phyloP scores from a whole-genome alignment of 1,140 invertebrate species.

The Sarcophaga bullata region DNA sequence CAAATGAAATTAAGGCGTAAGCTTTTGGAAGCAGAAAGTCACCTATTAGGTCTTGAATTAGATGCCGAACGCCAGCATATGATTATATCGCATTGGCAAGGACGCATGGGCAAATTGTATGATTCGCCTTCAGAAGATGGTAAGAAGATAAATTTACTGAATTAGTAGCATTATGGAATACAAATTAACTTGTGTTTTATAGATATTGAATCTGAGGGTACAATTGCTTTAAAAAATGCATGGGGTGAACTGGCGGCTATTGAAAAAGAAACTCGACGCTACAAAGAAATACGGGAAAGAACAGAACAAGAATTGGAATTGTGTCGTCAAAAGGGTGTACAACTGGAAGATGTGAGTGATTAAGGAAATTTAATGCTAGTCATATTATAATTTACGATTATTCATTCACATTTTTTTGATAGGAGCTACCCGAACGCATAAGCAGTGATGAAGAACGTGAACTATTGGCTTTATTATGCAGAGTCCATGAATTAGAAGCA shows the following conservation, averaged over 20 bases:
- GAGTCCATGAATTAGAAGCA: conserved; percentile 91
- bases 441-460: conserved; percentile 89
- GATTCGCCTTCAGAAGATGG: conserved; percentile 59
- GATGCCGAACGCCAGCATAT: conserved; percentile 88
- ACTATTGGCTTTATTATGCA: conserved; percentile 80
- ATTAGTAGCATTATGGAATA: not conserved
- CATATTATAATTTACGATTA: not conserved
- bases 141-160: conserved; percentile 38
- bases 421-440: conserved; percentile 85
- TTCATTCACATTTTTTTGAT: not conserved
- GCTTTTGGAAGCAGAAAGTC: conserved; percentile 87
- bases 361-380: not conserved
- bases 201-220: conserved; percentile 71
- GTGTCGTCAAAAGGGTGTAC: conserved; percentile 77
- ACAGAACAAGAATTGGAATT: conserved; percentile 83
- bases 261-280: conserved; percentile 85
- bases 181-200: not conserved
- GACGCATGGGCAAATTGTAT: conserved; percentile 79
- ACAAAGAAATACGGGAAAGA: conserved; percentile 76
- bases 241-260: conserved; percentile 86
- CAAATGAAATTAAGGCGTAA: conserved; percentile 88
- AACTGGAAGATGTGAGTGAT: conserved; percentile 80
- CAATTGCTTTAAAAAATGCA: conserved; percentile 82
- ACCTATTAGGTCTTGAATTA: conserved; percentile 82
- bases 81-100: conserved; percentile 88